Percentiles rank a stretch among this genome's conserved stretches.
Conservation (phyloP, 1,140 invertebrate species). For the Leguminivora glycinivorella region DNA sequence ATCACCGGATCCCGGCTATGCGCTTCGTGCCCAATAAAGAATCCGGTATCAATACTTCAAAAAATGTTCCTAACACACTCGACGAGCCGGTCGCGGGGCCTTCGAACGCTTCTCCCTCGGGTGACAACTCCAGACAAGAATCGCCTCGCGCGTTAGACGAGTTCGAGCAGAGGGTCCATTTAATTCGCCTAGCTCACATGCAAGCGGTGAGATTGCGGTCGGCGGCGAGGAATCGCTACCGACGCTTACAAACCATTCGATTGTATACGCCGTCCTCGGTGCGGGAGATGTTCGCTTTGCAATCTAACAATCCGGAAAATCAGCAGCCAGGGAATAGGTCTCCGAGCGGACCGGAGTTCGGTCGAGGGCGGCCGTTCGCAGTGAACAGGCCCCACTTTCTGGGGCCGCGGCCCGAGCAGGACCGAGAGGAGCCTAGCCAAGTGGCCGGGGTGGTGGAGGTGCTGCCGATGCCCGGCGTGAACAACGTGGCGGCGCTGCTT, state of each 20-base stretch:
- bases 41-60: slow-evolving; percentile 33
- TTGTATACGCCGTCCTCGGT: slow-evolving; percentile 68
- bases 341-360: slow-evolving; percentile 45
- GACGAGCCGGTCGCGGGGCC: slow-evolving; percentile 55
- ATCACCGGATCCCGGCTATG: slow-evolving; percentile 64
- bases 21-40: slow-evolving; percentile 48
- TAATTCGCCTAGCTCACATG: slow-evolving; percentile 67
- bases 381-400: slow-evolving; percentile 63
- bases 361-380: slow-evolving; percentile 45
- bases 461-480: slow-evolving; percentile 25
- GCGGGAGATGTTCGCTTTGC: slow-evolving; percentile 65
- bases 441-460: slow-evolving; percentile 49
- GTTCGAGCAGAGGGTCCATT: slow-evolving; percentile 64
- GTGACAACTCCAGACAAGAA: slow-evolving; percentile 38
- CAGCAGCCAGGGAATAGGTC: slow-evolving; percentile 43
- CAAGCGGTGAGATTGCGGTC: slow-evolving; percentile 63
- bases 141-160: slow-evolving; percentile 50
- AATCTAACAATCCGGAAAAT: slow-evolving; percentile 45
- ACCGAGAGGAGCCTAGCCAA: slow-evolving; percentile 39
- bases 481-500: slow-evolving; percentile 74
- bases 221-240: slow-evolving; percentile 58
- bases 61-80: slow-evolving; percentile 34
- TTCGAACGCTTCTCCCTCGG: slow-evolving; percentile 41
- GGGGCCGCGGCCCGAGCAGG: slow-evolving; percentile 50
- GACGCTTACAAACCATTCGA: slow-evolving; percentile 65